These are phyloP conservation scores for Oreotrochilus melanogaster DNA, from an alignment of 2,113 vertebrate species.

Conservation along the genomic window DNA sequence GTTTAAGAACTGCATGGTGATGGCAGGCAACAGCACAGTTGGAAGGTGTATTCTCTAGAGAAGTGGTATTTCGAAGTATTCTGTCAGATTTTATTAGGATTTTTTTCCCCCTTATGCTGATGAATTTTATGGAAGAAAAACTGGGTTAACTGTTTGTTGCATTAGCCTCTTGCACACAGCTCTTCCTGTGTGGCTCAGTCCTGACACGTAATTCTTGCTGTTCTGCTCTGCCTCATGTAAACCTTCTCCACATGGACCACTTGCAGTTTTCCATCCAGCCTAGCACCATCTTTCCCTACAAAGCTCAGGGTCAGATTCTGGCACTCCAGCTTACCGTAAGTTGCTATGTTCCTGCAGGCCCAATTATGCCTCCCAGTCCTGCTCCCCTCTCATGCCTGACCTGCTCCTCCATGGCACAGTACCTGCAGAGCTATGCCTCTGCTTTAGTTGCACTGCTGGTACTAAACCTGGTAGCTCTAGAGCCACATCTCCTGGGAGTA, in stretches of 20 bases:
- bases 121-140: background rate
- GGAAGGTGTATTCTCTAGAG: background rate
- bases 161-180: background rate
- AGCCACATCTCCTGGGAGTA: background rate
- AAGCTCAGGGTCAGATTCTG: background rate
- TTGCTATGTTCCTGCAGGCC: background rate
- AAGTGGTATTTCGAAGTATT: background rate
- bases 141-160: background rate
- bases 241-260: background rate
- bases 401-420: background rate
- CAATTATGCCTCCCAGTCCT: background rate
- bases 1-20: background rate
- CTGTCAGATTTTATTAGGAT: background rate
- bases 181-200: background rate
- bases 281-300: background rate
- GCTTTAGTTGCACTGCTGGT: background rate
- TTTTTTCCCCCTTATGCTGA: accelerated
- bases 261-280: background rate
- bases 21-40: background rate
- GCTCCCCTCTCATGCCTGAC: background rate
- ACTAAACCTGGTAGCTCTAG: background rate
- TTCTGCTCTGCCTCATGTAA: background rate
- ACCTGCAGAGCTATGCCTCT: background rate
- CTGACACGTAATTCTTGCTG: background rate
- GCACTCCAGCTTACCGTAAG: background rate